These are phyloP conservation scores for Formica exsecta DNA, from an alignment of 1,140 invertebrate species.

Conservation along the genomic window DNA sequence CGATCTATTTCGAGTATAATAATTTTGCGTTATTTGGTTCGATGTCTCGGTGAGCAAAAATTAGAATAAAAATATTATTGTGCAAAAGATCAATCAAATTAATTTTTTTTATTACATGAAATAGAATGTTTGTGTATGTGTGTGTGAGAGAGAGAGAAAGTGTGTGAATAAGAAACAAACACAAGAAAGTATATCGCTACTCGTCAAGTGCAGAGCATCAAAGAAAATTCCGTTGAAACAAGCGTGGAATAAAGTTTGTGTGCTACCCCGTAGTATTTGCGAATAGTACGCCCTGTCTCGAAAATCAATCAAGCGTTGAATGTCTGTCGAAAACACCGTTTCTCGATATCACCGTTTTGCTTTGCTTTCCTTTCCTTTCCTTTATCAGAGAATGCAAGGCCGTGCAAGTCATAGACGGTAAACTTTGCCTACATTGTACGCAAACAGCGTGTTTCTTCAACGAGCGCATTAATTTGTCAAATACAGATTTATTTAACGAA, in stretches of 20 bases:
- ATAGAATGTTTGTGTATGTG: not conserved
- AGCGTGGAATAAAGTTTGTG: slow-evolving; percentile 32
- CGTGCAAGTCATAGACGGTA: not conserved
- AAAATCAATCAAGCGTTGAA: slow-evolving; percentile 35
- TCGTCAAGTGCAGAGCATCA: slow-evolving; percentile 15
- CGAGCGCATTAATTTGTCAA: slow-evolving; percentile 3
- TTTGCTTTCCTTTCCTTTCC: not conserved
- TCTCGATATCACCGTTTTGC: not conserved
- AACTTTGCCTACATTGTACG: slow-evolving; percentile 25
- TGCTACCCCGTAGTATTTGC: not conserved
- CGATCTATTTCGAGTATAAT: no score
- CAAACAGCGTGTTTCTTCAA: not conserved
- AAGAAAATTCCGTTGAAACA: slow-evolving; percentile 34
- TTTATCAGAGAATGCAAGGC: not conserved
- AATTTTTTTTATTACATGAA: not conserved
- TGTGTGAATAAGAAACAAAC: slow-evolving; percentile 7
- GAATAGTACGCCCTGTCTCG: not conserved
- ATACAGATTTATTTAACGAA: not conserved
- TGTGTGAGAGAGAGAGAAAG: no score
- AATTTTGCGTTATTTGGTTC: no score
- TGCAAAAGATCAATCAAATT: not conserved
- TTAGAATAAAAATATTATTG: no score
- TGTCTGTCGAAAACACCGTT: not conserved
- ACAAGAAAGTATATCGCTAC: not conserved
- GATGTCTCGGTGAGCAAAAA: no score